Evolutionary conservation across 2,888 invertebrate species (phyloP), one percentile per base, ranked within the genome.

Genomic region (Caenorhabditis doughertyi): DNA sequence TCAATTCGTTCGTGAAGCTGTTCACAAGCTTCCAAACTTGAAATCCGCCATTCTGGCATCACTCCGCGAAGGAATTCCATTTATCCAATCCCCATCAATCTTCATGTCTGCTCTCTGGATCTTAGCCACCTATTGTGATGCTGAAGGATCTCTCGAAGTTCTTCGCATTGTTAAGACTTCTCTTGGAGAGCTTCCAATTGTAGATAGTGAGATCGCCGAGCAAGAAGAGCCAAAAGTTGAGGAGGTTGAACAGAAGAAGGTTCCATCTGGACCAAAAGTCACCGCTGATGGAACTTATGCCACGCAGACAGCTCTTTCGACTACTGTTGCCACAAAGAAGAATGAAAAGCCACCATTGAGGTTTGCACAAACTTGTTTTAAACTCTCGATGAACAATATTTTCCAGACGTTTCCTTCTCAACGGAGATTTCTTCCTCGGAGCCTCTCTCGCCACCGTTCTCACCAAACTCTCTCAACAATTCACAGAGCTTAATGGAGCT

Each of bases 241-340:
- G 56, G 80, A 72, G 62, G 44, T 42, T 60, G 79, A 25, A 9
- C 29, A 68, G 70, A 81, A 84, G 70, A 82, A 72, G 55, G 55
- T 47, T 18, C 70, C 56, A 29, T 58, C 73, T 13, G 55, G 60
- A 44, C 72, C 79, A 25, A 60, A 62, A 49, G 97, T 99, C 51
- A 99, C 99, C 56, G 98, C 98, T 42, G 99, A 99, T 93, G 99
- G 99, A 23, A 98, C 98, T 0, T 99, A 99, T 93, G 99, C 98
- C 29, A 95, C 97, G 3, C 98, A 99, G 93, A 97, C 97, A 85
- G 98, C 97, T 51, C 97, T 98, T 91, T 89, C 90, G 2, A 85
- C 89, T 0, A 76, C 79, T 25, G 79, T 83, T 11, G 73, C 60
- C n/a, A 80, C 72, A n/a, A 68, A 55, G 25, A 70, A 79, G 47